These are phyloP conservation scores for Cephalopterus ornatus DNA, from an alignment of 2,113 vertebrate genomes.

Conservation along the genomic window DNA sequence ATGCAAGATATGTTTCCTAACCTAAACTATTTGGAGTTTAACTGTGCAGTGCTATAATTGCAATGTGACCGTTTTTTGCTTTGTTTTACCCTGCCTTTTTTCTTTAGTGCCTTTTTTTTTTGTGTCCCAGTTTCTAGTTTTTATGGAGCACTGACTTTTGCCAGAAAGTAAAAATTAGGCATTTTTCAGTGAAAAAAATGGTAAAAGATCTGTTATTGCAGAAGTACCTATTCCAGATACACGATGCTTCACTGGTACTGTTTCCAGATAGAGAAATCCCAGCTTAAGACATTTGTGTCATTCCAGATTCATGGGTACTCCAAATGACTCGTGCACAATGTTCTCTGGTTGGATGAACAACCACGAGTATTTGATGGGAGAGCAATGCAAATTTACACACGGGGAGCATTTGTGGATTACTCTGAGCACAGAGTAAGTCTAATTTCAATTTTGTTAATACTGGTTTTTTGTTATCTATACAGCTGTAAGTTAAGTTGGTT, in stretches of 20 bases:
- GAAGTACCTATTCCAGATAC: neutral
- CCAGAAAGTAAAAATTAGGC: neutral
- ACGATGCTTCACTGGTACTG: neutral
- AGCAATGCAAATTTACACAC: conserved; percentile 66
- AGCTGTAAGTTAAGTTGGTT: neutral
- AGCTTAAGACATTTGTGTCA: neutral
- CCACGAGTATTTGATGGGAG: conserved; percentile 64
- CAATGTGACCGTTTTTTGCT: neutral
- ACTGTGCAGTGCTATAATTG: neutral
- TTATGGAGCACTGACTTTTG: neutral
- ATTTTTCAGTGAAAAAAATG: neutral
- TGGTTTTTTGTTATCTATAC: neutral
- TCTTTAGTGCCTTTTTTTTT: neutral
- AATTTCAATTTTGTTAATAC: neutral
- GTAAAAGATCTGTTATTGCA: neutral
- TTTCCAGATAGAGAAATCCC: neutral
- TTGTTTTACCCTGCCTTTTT: neutral
- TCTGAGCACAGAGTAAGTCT: conserved; percentile 75
- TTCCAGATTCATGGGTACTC: conserved; percentile 45
- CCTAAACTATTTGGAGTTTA: neutral
- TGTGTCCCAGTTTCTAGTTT: neutral
- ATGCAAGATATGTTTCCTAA: neutral
- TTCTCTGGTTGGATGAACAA: conserved; percentile 71
- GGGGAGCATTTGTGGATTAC: conserved; percentile 76
- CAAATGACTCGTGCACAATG: conserved; percentile 60